Evolutionary conservation across 2,888 invertebrate genomes (phyloP), one percentile per base, ranked within the genome.

Genomic region (Sesamia inferens): DNA sequence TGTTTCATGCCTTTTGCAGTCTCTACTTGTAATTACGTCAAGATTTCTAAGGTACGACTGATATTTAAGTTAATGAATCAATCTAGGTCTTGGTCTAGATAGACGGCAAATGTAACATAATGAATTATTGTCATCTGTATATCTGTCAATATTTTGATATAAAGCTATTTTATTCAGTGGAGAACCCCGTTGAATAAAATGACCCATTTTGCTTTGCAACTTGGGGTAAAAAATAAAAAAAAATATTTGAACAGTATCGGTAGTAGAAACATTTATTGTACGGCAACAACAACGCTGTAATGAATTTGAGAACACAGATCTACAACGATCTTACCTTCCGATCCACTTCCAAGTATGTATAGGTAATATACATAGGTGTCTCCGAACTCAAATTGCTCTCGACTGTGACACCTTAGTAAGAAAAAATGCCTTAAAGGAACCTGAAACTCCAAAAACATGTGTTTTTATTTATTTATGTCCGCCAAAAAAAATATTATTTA

Each of bases 21-120:
- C 47, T 47, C 42, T 61, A 55, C 48, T 75, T 74, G 10, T 42
- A 79, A 61, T 39, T 47, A 11, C 1, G n/a, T 39, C 73, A 54
- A 47, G n/a, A 1, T 39, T 71, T 31, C 31, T 31, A 31, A 31
- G 31, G 31, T 31, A 31, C 31, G 2, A 31, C 31, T 31, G 31
- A 31, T 31, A 31, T 31, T 31, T 24, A n/a, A 78, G 39, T 55
- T 14, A 16, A 48, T 16, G 14, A 47, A 39, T 55, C 10, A 22
- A 47, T 22, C 13, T 22, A 68, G 1, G 1, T 31, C 8, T 3
- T 44, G 13, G 16, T 6, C 11, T 22, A 63, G 5, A 22, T 16
- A 54, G 8, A 24, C 24, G 8, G 55, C 24, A 14, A 64, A 24
- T 8, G 24, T 1, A 24, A 51, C 7, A 51, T 19, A 13, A 2